A percentile compares a stretch with the other conserved stretches of the same genome.
phyloP scores from a whole-genome alignment of 2,888 invertebrate genomes.

The Ornithoptera priamus region DNA sequence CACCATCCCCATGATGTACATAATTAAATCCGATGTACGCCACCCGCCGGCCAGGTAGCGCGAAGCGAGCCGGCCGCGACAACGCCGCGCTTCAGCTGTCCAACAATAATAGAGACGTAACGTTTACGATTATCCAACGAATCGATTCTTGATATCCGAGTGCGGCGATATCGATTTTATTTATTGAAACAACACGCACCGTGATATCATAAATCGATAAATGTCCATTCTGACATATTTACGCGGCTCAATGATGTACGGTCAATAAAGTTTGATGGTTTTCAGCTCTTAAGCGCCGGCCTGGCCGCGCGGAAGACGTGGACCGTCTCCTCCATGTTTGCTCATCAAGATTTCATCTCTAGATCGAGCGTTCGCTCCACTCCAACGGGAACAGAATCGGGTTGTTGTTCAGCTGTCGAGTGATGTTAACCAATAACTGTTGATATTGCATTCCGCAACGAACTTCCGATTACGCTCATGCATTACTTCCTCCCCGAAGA shows the following conservation, averaged over 20 bases:
- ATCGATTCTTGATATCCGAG: slow-evolving; percentile 40
- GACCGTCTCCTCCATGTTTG: too few species aligned
- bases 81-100: slow-evolving; percentile 58
- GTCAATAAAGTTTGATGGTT: slow-evolving; percentile 50
- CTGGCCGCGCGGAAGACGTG: slow-evolving; percentile 8
- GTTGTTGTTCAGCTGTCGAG: too few species aligned
- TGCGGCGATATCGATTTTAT: slow-evolving; percentile 48
- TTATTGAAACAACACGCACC: slow-evolving; percentile 67
- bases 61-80: not conserved
- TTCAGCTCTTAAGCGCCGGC: slow-evolving; percentile 30
- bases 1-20: slow-evolving; percentile 40
- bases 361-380: too few species aligned
- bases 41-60: slow-evolving; percentile 32
- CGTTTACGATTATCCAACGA: slow-evolving; percentile 52
- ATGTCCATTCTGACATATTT: slow-evolving; percentile 54
- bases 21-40: slow-evolving; percentile 44
- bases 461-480: too few species aligned
- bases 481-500: too few species aligned
- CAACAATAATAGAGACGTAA: slow-evolving; percentile 59
- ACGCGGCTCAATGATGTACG: slow-evolving; percentile 47
- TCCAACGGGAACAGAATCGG: too few species aligned
- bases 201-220: slow-evolving; percentile 52
- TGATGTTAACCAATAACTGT: too few species aligned
- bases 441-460: too few species aligned
- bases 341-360: too few species aligned